Conservation (phyloP, 92 coral and sea anemone genomes). For the Ricordea florida region DNA sequence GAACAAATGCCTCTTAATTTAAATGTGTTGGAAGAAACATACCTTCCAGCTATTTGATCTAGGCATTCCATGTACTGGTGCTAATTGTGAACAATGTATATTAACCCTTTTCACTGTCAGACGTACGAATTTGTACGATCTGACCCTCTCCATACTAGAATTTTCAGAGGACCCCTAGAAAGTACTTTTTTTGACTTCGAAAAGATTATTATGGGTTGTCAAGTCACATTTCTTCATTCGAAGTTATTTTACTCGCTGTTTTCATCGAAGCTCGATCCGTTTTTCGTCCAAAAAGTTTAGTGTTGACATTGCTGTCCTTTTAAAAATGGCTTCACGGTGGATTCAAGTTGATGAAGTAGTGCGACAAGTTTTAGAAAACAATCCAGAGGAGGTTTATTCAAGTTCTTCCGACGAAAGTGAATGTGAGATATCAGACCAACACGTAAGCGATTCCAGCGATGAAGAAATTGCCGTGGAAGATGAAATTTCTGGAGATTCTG, state of each 20-base stretch:
- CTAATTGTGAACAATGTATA: background rate
- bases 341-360: constrained; percentile 23
- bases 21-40: constrained; percentile 2
- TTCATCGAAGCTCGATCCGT: background rate
- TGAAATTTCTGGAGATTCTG: background rate
- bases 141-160: background rate
- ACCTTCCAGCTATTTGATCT: constrained; percentile 32
- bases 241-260: background rate
- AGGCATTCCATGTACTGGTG: constrained; percentile 11
- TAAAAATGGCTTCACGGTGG: constrained; percentile 32
- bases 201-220: background rate
- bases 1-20: constrained; percentile 42
- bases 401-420: background rate
- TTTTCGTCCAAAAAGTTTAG: background rate
- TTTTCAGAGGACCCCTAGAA: background rate
- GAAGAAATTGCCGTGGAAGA: background rate
- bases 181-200: background rate
- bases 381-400: constrained; percentile 11
- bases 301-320: background rate
- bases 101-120: background rate
- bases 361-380: background rate
- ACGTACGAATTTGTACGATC: background rate
- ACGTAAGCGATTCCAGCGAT: background rate
- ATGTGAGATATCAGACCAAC: background rate
- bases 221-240: background rate